A percentile compares a stretch with the other conserved stretches of the same genome.
phyloP scores from a whole-genome alignment of 2,113 vertebrate species.

The Festucalex cinctus region DNA sequence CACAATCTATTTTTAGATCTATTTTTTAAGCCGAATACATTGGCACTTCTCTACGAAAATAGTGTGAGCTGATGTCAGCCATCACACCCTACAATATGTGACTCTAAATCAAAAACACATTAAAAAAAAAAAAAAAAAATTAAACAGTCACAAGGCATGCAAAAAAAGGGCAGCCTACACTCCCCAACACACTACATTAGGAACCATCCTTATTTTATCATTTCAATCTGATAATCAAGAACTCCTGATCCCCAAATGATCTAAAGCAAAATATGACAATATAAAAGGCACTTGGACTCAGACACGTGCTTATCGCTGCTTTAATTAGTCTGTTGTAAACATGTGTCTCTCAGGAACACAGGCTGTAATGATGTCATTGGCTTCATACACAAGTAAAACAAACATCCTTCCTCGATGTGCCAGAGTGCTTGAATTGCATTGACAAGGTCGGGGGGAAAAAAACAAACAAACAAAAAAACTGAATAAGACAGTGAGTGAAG shows the following conservation, averaged over 20 bases:
- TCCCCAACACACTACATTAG: no score
- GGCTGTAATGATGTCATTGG: not conserved
- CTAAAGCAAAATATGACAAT: not conserved
- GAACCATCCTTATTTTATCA: not conserved
- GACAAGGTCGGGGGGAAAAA: not conserved
- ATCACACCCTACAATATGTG: no score
- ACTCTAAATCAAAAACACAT: no score
- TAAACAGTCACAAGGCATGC: not conserved
- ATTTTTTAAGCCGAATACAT: no score
- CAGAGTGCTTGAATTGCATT: not conserved
- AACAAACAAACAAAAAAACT: not conserved
- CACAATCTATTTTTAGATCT: no score
- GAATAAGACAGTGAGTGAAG: no score
- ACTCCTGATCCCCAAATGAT: not conserved
- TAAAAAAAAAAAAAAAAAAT: no score
- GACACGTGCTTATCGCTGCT: not conserved
- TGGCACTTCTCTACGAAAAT: no score
- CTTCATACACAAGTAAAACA: not conserved
- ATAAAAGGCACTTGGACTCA: not conserved
- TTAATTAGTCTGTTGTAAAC: not conserved
- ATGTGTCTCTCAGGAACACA: not conserved
- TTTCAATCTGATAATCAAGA: not conserved
- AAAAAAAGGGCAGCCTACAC: not conserved
- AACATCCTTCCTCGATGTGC: not conserved
- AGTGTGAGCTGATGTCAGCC: no score